Base-by-base conservation (phyloP, 64 coral and sea anemone genomes). In the Pachyseris speciosa region DNA sequence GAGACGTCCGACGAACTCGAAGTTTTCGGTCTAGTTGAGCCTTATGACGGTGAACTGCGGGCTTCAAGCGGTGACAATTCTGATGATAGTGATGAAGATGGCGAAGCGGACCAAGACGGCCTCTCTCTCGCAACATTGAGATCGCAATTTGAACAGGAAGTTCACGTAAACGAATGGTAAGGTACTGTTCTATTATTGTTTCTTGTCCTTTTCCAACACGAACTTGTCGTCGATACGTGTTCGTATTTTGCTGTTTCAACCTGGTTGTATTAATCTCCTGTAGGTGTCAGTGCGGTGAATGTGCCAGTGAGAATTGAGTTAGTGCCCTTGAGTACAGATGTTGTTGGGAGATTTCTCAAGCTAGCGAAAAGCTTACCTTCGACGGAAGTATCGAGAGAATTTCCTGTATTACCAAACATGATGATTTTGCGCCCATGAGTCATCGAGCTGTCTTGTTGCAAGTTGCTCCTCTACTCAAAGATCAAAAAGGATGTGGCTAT, bases 361-460 rank as follows among this genome's bases (percentile, higher is more conserved):
- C 67, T 69, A 53, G n/a, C 8, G 37, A 45, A 32, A 86, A 59
- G 22, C 26, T 86, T 64, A 39, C 20, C 22, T 86, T 70, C 8
- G 84, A 87, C 42, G 66, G 84, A 26, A 52, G 41, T 28, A 58
- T 72, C 27, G 67, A 87, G 24, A 53, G 20, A 27, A 69, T 73
- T 16, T 71, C 30, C 42, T 87, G 65, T 37, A 87, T 87, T 41
- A 72, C 66, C 19, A 48, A 73, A 34, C 84, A 87, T 42, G 84
- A 87, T 20, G 84, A 87, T 63, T 87, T 40, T 69, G 29, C 66
- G 16, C 26, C 84, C 20, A 57, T 87, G 26, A 72, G 40, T 34
- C 25, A 69, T 10, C 32, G 32, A 55, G 41, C 84, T 33, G 84
- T 87, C 31, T 50, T 87, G 25, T 5, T 53, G 47, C 64, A 87